phyloP scores from a whole-genome alignment of 2,888 invertebrate genomes.

The Pseudococcus jackbeardsleyi region DNA sequence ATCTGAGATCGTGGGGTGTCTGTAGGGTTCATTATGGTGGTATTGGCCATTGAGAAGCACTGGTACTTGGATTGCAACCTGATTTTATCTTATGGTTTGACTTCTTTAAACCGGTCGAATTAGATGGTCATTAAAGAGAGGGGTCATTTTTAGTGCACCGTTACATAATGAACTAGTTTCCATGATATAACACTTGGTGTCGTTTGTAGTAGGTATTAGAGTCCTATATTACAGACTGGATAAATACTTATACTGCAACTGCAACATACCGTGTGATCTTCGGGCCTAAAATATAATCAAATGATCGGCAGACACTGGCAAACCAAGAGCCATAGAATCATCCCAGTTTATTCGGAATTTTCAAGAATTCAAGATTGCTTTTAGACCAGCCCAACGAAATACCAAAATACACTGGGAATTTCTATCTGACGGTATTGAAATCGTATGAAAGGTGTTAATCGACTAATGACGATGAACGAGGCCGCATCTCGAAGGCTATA shows the following conservation, averaged over 20 bases:
- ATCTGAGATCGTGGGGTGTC: not conserved
- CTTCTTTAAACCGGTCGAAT: constrained; percentile 28
- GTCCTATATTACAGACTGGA: not conserved
- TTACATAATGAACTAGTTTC: constrained; percentile 35
- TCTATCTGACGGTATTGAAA: not conserved
- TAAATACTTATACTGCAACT: not conserved
- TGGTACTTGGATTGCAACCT: not conserved
- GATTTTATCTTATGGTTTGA: constrained; percentile 20
- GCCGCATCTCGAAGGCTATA: constrained; percentile 14
- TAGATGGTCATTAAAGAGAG: constrained; percentile 25
- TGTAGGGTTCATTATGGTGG: not conserved
- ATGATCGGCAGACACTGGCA: no score
- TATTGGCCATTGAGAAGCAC: constrained; percentile 3
- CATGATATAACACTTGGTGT: constrained; percentile 25
- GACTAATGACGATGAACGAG: constrained; percentile 2
- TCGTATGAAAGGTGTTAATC: constrained; percentile 28
- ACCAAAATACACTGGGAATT: not conserved
- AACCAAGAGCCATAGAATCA: no score
- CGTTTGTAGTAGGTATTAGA: not conserved
- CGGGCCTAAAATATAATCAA: no score
- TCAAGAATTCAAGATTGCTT: no score
- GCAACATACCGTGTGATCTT: not conserved
- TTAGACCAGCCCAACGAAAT: not conserved
- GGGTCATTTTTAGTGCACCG: constrained; percentile 37
- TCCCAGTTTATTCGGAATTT: no score